These are phyloP conservation scores for Sebastes glaucus DNA, from an alignment of 2,797 vertebrate genomes.

Conservation along the genomic window DNA sequence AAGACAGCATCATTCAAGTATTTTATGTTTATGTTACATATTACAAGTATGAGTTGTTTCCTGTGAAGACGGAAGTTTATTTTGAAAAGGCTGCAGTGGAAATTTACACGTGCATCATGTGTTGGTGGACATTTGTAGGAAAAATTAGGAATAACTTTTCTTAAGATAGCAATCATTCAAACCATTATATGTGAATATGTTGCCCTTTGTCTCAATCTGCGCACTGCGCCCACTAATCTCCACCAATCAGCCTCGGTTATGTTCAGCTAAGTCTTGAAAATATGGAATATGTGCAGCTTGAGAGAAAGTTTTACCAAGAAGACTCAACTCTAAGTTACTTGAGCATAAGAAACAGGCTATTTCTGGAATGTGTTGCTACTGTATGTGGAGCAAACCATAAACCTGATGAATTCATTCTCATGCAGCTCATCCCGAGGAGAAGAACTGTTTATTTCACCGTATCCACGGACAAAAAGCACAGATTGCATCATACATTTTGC, in stretches of 20 bases:
- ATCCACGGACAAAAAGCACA: background rate
- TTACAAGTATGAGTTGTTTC: background rate
- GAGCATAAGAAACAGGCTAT: constrained; percentile 10
- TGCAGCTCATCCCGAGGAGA: background rate
- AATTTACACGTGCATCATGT: too few relatives aligned
- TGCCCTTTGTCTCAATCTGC: background rate
- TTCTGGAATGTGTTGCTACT: background rate
- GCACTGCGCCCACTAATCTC: background rate
- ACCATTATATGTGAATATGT: too few relatives aligned
- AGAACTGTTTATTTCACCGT: background rate
- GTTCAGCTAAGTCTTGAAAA: background rate
- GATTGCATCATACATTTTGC: constrained; percentile 1
- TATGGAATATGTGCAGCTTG: background rate
- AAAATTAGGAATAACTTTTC: too few relatives aligned
- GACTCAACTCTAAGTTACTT: background rate
- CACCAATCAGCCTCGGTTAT: background rate
- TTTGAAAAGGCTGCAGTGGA: too few relatives aligned
- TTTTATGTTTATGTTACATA: too few relatives aligned
- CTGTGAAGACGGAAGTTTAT: too few relatives aligned
- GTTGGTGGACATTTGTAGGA: too few relatives aligned
- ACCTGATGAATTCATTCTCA: background rate
- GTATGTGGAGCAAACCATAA: constrained; percentile 7
- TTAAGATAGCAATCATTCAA: too few relatives aligned
- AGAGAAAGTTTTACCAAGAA: background rate
- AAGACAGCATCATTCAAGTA: background rate